Percentiles rank a stretch among this genome's conserved stretches.
phyloP scores from a whole-genome alignment of 1,140 invertebrate genomes.

The Dendrolimus kikuchii region DNA sequence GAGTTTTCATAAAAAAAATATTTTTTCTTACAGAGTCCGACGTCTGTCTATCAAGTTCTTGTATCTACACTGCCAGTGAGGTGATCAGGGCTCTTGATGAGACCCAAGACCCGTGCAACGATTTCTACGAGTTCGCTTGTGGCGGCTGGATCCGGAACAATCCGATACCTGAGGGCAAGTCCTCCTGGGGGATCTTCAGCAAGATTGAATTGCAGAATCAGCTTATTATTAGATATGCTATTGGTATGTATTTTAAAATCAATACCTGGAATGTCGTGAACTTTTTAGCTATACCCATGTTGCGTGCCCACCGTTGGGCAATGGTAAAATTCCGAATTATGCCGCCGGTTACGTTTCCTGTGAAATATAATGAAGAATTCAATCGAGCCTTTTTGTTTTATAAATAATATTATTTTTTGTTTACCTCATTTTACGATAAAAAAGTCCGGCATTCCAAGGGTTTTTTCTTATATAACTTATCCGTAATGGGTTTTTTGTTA shows the following conservation, averaged over 20 bases:
- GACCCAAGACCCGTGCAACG: slow-evolving; percentile 88
- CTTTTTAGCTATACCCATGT: not conserved
- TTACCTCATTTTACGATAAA: not conserved
- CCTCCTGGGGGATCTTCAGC: slow-evolving; percentile 96
- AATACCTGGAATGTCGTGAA: too few species aligned
- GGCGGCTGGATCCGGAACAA: slow-evolving; percentile 94
- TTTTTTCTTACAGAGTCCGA: slow-evolving; percentile 46
- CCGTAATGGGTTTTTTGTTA: too few species aligned
- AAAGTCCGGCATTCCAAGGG: not conserved
- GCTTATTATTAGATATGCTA: slow-evolving; percentile 90
- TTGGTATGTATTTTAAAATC: slow-evolving; percentile 75
- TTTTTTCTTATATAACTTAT: too few species aligned
- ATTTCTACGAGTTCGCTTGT: slow-evolving; percentile 96
- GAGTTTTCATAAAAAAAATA: not conserved
- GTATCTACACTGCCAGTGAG: slow-evolving; percentile 88
- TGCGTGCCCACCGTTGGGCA: not conserved
- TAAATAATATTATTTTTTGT: too few species aligned
- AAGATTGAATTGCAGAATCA: slow-evolving; percentile 95
- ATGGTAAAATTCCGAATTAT: not conserved
- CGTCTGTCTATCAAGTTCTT: slow-evolving; percentile 85
- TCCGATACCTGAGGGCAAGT: slow-evolving; percentile 93
- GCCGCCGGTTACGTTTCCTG: too few species aligned
- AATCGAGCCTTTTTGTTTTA: not conserved
- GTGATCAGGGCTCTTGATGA: slow-evolving; percentile 89
- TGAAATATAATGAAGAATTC: too few species aligned